These are phyloP conservation scores for Hypomecis punctinalis DNA, from an alignment of 2,888 invertebrate genomes.

Conservation along the genomic window DNA sequence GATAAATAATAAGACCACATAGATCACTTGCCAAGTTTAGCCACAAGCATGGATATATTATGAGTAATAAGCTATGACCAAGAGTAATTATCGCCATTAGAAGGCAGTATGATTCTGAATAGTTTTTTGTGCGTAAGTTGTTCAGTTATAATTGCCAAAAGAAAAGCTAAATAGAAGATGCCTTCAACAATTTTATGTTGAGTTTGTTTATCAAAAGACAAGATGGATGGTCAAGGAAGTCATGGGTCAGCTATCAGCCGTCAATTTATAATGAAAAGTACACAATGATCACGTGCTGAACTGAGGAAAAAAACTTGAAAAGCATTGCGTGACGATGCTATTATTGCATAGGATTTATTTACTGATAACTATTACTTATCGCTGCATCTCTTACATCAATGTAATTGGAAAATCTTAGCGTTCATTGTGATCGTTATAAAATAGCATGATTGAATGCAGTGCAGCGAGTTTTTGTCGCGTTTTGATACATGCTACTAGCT, in stretches of 20 bases:
- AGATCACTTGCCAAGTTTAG: too few species aligned
- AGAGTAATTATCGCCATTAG: too few species aligned
- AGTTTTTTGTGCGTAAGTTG: too few species aligned
- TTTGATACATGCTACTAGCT: neutral
- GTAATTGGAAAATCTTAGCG: conserved; percentile 34
- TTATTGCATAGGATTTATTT: conserved; percentile 33
- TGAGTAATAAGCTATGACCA: too few species aligned
- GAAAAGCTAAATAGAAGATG: neutral
- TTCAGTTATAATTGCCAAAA: neutral
- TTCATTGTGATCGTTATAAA: conserved; percentile 16
- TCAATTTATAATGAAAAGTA: conserved; percentile 62
- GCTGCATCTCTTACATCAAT: conserved; percentile 34
- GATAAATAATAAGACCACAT: too few species aligned
- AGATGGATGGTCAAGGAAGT: conserved; percentile 34
- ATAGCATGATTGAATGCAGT: conserved; percentile 9
- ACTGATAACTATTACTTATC: conserved; percentile 25
- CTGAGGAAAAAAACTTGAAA: conserved; percentile 43
- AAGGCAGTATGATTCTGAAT: too few species aligned
- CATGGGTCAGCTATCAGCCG: conserved; percentile 42
- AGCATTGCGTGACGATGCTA: conserved; percentile 36
- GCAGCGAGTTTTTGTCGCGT: conserved; percentile 7
- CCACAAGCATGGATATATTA: too few species aligned
- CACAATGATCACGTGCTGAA: conserved; percentile 64
- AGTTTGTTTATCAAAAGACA: conserved; percentile 17
- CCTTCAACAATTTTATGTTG: conserved; percentile 14